Evolutionary conservation across 2,888 invertebrate species (phyloP).

Genomic region (Zygothrica quintamaculata): DNA sequence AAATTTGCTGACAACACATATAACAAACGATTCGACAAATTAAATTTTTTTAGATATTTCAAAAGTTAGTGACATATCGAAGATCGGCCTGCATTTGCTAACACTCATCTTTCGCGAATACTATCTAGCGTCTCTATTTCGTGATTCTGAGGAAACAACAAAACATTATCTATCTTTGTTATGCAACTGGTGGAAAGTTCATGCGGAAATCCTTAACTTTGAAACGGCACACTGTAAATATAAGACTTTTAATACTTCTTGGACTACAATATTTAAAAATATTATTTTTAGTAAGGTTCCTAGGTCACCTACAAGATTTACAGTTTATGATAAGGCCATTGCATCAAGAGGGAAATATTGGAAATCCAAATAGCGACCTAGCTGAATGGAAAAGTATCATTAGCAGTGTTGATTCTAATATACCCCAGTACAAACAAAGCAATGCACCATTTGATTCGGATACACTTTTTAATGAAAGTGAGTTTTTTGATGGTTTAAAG

Average conservation of each 20-base stretch:
- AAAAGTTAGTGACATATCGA: constrained; percentile 75
- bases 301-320: constrained; percentile 76
- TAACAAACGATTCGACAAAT: not conserved
- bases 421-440: constrained; percentile 9
- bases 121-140: constrained; percentile 79
- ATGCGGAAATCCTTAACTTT: constrained; percentile 65
- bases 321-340: constrained; percentile 77
- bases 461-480: constrained; percentile 21
- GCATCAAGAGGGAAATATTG: constrained; percentile 59
- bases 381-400: constrained; percentile 72
- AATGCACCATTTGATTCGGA: constrained; percentile 6
- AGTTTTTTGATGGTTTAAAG: constrained; percentile 67
- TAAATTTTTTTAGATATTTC: constrained; percentile 62
- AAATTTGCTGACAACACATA: not conserved
- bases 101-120: constrained; percentile 81
- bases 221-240: constrained; percentile 72
- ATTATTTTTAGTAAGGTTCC: constrained; percentile 68
- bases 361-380: constrained; percentile 62
- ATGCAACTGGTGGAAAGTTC: constrained; percentile 80
- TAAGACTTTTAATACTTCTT: not conserved
- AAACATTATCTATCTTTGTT: constrained; percentile 80
- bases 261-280: not conserved
- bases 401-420: constrained; percentile 40
- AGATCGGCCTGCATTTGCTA: constrained; percentile 76
- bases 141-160: constrained; percentile 81